These are phyloP conservation scores for Solea solea DNA, from an alignment of 2,113 vertebrate genomes.

Conservation along the genomic window DNA sequence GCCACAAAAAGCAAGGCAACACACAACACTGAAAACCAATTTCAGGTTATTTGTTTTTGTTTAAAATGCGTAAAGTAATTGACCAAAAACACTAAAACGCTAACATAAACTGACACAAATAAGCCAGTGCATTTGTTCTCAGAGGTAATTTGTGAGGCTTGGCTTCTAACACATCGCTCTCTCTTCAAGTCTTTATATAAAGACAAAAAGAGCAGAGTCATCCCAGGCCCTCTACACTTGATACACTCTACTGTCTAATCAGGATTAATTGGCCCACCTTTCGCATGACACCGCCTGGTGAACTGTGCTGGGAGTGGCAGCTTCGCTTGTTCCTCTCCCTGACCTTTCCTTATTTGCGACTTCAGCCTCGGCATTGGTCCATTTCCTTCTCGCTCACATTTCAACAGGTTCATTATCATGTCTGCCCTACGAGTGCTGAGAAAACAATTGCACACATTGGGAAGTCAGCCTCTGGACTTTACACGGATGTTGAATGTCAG, in stretches of 20 bases:
- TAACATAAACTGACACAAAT: too few species aligned
- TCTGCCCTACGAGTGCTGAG: not conserved
- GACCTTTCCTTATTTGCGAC: conserved; percentile 38
- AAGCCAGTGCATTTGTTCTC: too few species aligned
- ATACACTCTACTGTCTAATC: conserved; percentile 20
- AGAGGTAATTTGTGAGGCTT: not conserved
- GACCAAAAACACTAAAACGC: too few species aligned
- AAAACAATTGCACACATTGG: not conserved
- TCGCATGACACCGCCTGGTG: conserved; percentile 20
- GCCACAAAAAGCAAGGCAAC: not conserved
- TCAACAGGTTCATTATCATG: conserved; percentile 30
- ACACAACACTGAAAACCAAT: not conserved
- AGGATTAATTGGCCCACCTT: conserved; percentile 42
- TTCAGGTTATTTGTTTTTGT: not conserved
- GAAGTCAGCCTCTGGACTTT: not conserved
- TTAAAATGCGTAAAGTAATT: too few species aligned
- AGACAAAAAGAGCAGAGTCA: not conserved
- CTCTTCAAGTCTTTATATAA: not conserved
- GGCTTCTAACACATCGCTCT: not conserved
- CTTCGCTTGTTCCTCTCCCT: conserved; percentile 28
- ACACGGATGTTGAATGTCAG: conserved; percentile 6
- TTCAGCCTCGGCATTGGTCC: not conserved
- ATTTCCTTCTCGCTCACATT: not conserved
- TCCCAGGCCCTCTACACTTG: not conserved
- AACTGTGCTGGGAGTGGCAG: conserved; percentile 39